These are phyloP conservation scores for Dryococelus australis DNA, from an alignment of 2,888 invertebrate species.

Conservation along the genomic window DNA sequence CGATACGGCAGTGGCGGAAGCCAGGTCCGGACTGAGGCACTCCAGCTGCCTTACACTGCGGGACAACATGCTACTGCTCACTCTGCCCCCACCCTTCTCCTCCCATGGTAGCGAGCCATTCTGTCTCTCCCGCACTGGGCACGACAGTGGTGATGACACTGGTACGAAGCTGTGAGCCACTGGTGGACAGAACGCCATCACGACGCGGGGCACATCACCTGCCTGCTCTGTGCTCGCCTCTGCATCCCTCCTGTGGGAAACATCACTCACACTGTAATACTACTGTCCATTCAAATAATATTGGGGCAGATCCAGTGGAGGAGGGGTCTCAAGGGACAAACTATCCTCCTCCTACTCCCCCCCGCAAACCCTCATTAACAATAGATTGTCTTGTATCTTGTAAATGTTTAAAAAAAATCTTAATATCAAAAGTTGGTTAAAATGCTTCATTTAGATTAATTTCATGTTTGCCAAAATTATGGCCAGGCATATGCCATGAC, in stretches of 20 bases:
- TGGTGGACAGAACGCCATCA: constrained; percentile 36
- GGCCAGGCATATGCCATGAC: too few relatives aligned
- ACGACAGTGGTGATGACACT: neutral
- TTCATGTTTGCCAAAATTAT: too few relatives aligned
- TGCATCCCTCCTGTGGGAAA: constrained; percentile 9
- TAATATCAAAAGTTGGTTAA: too few relatives aligned
- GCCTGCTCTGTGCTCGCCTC: neutral
- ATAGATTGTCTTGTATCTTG: too few relatives aligned
- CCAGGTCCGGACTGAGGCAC: neutral
- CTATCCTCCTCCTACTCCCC: neutral
- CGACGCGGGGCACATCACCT: constrained; percentile 24
- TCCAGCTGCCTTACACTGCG: constrained; percentile 32
- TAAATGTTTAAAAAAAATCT: too few relatives aligned
- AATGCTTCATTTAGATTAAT: too few relatives aligned
- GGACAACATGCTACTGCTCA: constrained; percentile 32
- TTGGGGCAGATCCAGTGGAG: neutral
- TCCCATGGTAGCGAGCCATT: neutral
- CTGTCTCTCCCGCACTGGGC: neutral
- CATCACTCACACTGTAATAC: neutral
- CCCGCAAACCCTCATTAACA: too few relatives aligned
- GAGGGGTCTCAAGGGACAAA: neutral
- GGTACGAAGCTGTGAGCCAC: constrained; percentile 35
- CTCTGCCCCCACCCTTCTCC: neutral
- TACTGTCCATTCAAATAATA: neutral
- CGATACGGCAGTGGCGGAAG: neutral